Evolutionary conservation across 2,113 vertebrate species (phyloP).

Genomic region (Puntigrus tetrazona): DNA sequence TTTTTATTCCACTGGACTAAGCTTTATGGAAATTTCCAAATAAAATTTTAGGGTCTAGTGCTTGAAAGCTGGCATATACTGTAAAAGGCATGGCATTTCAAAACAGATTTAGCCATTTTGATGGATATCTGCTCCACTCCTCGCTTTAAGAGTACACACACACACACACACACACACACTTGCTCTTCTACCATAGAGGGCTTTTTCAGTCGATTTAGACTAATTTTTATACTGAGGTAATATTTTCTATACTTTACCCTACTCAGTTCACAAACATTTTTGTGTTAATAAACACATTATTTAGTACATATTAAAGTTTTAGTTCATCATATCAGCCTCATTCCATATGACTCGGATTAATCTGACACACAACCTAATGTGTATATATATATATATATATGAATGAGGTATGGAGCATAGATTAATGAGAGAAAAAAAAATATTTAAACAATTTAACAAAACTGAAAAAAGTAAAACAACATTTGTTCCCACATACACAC

Average conservation of each 20-base stretch:
- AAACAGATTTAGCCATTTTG: background rate
- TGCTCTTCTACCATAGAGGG: background rate
- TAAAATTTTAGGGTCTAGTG: background rate
- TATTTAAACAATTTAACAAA: no score
- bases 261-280: no score
- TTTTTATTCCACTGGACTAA: constrained; percentile 1
- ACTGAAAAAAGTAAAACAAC: background rate
- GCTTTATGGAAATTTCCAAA: background rate
- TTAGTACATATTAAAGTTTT: background rate
- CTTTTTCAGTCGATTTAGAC: background rate
- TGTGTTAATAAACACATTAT: background rate
- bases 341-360: background rate
- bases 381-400: no score
- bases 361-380: background rate
- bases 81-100: constrained; percentile 21
- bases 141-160: background rate
- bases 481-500: background rate
- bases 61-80: constrained; percentile 10
- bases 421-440: no score
- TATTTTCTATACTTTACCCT: background rate
- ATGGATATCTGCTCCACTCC: constrained; percentile 1
- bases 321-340: no score
- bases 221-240: background rate
- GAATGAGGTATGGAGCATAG: no score
- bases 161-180: background rate